Evolutionary conservation across 2,888 invertebrate species (phyloP).

Genomic region (Tipula helvola): DNA sequence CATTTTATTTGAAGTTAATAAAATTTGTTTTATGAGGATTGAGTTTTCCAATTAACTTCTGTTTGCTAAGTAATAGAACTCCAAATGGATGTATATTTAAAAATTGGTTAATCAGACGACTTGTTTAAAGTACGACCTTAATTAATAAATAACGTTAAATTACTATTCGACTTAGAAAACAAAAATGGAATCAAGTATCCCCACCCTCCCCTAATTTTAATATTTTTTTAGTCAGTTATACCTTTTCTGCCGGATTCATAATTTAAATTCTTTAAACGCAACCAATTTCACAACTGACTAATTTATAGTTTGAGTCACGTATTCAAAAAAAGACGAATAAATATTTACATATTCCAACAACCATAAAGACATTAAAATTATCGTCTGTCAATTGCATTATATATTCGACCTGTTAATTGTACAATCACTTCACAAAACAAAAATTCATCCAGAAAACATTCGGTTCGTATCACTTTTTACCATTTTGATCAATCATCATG

Average conservation of each 20-base stretch:
- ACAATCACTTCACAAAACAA: not conserved
- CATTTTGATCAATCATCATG: not conserved
- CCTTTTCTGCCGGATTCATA: not conserved
- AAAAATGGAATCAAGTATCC: too few species aligned
- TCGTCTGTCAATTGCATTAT: not conserved
- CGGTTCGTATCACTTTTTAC: not conserved
- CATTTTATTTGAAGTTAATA: too few species aligned
- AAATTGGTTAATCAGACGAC: too few species aligned
- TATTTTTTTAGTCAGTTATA: not conserved
- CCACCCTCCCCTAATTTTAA: too few species aligned
- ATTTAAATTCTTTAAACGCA: not conserved
- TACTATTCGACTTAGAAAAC: too few species aligned
- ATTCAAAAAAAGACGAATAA: not conserved
- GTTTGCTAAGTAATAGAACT: too few species aligned
- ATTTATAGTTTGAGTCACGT: not conserved
- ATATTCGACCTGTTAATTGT: not conserved
- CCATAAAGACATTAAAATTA: not conserved
- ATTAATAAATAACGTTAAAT: too few species aligned
- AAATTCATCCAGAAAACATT: not conserved
- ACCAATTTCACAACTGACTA: not conserved
- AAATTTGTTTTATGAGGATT: too few species aligned
- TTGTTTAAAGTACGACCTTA: too few species aligned
- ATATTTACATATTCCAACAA: not conserved
- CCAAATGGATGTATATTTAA: too few species aligned
- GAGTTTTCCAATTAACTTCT: too few species aligned